phyloP scores from a whole-genome alignment of 2,797 vertebrate species.

The Xenopus petersii region DNA sequence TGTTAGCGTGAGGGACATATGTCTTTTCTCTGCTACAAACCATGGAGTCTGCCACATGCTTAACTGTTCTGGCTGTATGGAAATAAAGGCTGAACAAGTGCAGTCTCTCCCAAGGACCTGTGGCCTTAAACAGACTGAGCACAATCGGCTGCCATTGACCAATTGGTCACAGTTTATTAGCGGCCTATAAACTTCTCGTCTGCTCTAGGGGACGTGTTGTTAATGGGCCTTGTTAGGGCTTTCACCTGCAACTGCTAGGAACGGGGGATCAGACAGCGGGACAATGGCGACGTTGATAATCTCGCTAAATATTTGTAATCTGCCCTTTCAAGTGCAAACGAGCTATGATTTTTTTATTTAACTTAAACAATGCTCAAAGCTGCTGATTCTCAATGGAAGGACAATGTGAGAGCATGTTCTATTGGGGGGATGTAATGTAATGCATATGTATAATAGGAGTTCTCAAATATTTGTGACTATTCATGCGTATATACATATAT shows the following conservation, averaged over 20 bases:
- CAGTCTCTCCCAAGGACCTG: constrained; percentile 83
- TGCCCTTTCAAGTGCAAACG: constrained; percentile 38
- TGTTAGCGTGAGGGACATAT: constrained; percentile 70
- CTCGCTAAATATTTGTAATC: constrained; percentile 40
- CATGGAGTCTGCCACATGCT: constrained; percentile 55
- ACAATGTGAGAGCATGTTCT: background rate
- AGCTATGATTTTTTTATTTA: constrained; percentile 8
- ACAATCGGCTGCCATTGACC: constrained; percentile 74
- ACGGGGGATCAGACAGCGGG: background rate
- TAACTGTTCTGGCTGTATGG: constrained; percentile 56
- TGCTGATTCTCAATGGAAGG: constrained; percentile 3
- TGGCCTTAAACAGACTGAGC: constrained; percentile 80
- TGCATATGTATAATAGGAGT: background rate
- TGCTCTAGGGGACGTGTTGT: constrained; percentile 56
- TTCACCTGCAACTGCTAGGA: constrained; percentile 65
- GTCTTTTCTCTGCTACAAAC: constrained; percentile 65
- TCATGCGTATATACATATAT: too few species aligned
- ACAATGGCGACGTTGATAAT: constrained; percentile 14
- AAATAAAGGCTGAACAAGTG: constrained; percentile 72
- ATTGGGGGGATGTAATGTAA: background rate
- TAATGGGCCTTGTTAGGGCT: constrained; percentile 50
- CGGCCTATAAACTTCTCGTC: constrained; percentile 98
- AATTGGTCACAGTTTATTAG: constrained; percentile 99
- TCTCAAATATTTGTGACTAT: background rate
- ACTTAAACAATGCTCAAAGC: constrained; percentile 19